These are phyloP conservation scores for Drosophila watanabei DNA, from an alignment of 1,140 invertebrate species.

Conservation along the genomic window DNA sequence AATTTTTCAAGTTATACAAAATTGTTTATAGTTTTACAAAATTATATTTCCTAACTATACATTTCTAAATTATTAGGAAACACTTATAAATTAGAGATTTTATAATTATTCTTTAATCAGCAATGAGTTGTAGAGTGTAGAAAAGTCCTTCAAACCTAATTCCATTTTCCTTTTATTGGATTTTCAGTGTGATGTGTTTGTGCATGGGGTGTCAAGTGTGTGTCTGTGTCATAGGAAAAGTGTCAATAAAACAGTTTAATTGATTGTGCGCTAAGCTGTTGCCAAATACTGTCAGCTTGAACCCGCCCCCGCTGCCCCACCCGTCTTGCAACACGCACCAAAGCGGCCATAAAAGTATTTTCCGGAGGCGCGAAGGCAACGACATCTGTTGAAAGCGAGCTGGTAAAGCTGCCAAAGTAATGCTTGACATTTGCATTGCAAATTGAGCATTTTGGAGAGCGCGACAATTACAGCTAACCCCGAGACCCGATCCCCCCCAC, in stretches of 20 bases:
- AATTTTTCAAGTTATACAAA: not conserved
- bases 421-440: slow-evolving; percentile 82
- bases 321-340: not conserved
- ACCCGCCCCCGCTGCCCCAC: not conserved
- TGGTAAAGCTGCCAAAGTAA: slow-evolving; percentile 63
- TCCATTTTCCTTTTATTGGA: slow-evolving; percentile 1
- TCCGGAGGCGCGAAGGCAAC: slow-evolving; percentile 20
- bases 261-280: slow-evolving; percentile 81
- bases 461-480: slow-evolving; percentile 72
- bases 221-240: slow-evolving; percentile 54
- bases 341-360: slow-evolving; percentile 56
- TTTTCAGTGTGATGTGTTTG: slow-evolving; percentile 4
- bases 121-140: not conserved
- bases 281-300: slow-evolving; percentile 61
- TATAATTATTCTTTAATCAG: not conserved
- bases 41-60: no score
- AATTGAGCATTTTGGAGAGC: slow-evolving; percentile 79
- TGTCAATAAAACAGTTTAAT: slow-evolving; percentile 81
- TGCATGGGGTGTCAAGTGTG: slow-evolving; percentile 33
- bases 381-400: slow-evolving; percentile 40
- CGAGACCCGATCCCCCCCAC: not conserved
- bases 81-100: not conserved
- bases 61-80: not conserved
- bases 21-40: no score
- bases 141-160: not conserved